A percentile compares a stretch with the other conserved stretches of the same genome.
Conservation (phyloP, 1,140 invertebrate species). For the Probaryconus sp. region DNA sequence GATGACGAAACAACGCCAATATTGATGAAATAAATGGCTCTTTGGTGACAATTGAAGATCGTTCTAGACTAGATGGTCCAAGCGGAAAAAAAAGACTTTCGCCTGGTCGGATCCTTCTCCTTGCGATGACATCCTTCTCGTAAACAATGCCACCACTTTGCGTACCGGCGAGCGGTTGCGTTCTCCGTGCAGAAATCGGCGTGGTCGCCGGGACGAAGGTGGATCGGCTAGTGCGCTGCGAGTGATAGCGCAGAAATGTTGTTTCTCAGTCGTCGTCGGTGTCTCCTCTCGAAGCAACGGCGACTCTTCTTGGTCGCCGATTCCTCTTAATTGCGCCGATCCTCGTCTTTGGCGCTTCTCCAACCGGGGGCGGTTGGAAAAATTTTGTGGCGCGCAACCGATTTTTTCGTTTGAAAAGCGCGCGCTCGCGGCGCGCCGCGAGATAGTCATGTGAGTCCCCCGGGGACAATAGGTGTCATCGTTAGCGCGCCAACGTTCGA, state of each 20-base stretch:
- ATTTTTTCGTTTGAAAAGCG: conserved; percentile 6
- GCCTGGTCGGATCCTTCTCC: conserved; percentile 43
- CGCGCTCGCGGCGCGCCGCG: conserved; percentile 13
- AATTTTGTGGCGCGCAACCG: too few relatives aligned
- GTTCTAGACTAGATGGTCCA: neutral
- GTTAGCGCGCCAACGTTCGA: conserved; percentile 7
- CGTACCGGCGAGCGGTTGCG: conserved; percentile 30
- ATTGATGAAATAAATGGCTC: too few relatives aligned
- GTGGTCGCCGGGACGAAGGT: conserved; percentile 48
- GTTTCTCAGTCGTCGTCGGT: conserved; percentile 61
- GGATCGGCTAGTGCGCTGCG: conserved; percentile 59
- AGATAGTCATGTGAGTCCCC: conserved; percentile 42
- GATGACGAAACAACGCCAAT: too few relatives aligned
- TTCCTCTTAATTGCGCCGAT: conserved; percentile 7
- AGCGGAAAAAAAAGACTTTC: conserved; percentile 47
- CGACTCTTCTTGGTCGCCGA: too few relatives aligned
- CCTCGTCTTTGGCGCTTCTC: conserved; percentile 6
- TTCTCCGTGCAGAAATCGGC: conserved; percentile 52
- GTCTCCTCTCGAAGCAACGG: conserved; percentile 51
- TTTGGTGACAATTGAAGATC: conserved; percentile 37
- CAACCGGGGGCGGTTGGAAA: neutral
- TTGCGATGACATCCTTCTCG: conserved; percentile 51
- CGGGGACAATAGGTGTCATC: neutral
- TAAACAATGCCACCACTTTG: conserved; percentile 60
- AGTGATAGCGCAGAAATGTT: conserved; percentile 62